These are phyloP conservation scores for Piaya cayana DNA, from an alignment of 2,113 vertebrate genomes.

Conservation along the genomic window DNA sequence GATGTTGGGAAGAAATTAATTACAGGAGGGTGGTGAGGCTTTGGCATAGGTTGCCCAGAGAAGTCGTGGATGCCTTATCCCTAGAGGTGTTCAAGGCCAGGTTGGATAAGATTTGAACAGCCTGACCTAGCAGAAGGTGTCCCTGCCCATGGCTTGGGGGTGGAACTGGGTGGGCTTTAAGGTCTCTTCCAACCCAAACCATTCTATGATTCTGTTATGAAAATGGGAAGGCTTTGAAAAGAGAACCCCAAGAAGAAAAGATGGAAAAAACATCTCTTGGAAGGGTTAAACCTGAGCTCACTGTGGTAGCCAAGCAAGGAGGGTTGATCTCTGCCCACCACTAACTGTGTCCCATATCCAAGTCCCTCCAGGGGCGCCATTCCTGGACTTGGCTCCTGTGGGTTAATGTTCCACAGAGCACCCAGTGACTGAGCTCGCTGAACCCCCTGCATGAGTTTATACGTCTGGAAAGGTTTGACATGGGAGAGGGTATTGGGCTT, in stretches of 20 bases:
- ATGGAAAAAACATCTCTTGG: neutral
- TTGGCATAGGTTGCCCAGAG: too few relatives aligned
- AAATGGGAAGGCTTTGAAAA: neutral
- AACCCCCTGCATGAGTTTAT: neutral
- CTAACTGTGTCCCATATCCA: accelerated
- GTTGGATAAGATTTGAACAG: too few relatives aligned
- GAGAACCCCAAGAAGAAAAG: neutral
- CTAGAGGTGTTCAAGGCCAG: too few relatives aligned
- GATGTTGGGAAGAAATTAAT: too few relatives aligned
- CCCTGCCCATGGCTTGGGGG: too few relatives aligned
- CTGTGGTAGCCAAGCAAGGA: neutral
- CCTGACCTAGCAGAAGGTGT: too few relatives aligned
- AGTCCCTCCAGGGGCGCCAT: neutral
- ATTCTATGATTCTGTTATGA: too few relatives aligned
- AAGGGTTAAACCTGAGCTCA: neutral
- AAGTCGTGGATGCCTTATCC: too few relatives aligned
- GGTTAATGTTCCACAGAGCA: neutral
- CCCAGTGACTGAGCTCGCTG: neutral
- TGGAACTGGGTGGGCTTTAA: too few relatives aligned
- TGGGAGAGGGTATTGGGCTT: neutral
- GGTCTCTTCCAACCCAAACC: too few relatives aligned
- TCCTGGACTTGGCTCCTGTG: neutral
- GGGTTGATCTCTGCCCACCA: neutral
- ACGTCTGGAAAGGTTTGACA: neutral
- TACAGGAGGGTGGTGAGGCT: too few relatives aligned